Percentiles rank a stretch among this genome's conserved stretches.
Conservation (phyloP, 2,113 vertebrate species). For the Tyrannus savana region DNA sequence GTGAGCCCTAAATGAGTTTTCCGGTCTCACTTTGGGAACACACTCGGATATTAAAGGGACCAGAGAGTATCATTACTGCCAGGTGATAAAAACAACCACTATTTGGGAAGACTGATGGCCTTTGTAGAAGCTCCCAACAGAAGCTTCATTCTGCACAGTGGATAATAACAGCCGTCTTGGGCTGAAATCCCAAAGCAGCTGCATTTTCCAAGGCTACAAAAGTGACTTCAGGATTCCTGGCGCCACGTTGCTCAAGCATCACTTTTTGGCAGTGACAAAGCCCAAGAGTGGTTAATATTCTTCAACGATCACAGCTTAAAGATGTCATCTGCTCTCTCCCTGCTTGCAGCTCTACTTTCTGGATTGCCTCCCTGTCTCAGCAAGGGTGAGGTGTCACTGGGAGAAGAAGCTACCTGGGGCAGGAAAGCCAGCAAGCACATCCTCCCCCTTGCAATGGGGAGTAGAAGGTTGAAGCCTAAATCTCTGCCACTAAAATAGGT, state of each 20-base stretch:
- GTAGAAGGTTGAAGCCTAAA: neutral
- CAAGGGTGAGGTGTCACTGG: neutral
- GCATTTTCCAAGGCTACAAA: slow-evolving; percentile 50
- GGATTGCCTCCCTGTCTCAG: neutral
- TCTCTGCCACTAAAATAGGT: neutral
- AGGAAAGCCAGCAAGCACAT: neutral
- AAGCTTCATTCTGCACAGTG: slow-evolving; percentile 27
- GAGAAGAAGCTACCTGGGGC: neutral
- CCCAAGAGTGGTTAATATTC: slow-evolving; percentile 6
- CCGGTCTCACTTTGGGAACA: neutral
- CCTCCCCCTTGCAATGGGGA: neutral
- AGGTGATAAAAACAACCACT: slow-evolving; percentile 47
- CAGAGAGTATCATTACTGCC: slow-evolving; percentile 11
- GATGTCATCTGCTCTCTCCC: neutral
- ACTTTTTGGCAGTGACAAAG: slow-evolving; percentile 11
- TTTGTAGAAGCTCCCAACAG: slow-evolving; percentile 13
- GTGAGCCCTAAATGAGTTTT: neutral
- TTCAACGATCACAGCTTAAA: slow-evolving; percentile 24
- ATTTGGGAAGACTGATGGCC: slow-evolving; percentile 20
- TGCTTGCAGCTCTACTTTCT: neutral
- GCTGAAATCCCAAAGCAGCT: slow-evolving; percentile 57
- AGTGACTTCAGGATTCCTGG: slow-evolving; percentile 58
- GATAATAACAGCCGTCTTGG: neutral
- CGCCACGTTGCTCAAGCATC: neutral
- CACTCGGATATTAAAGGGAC: slow-evolving; percentile 43